Percentiles rank a stretch among this genome's conserved stretches.
phyloP scores from a whole-genome alignment of 2,888 invertebrate genomes.

The Xylocampa areola region DNA sequence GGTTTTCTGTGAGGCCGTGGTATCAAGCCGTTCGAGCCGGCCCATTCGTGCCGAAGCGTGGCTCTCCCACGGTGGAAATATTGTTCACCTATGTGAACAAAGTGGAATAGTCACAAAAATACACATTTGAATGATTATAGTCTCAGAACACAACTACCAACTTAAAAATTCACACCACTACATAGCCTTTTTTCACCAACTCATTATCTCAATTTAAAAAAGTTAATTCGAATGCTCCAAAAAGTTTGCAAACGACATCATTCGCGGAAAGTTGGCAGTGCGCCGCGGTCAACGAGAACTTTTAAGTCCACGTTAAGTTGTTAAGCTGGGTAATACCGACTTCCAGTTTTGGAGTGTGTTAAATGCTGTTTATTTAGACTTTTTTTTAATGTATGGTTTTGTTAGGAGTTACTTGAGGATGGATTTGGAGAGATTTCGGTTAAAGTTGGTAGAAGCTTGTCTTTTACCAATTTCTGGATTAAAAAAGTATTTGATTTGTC shows the following conservation, averaged over 20 bases:
- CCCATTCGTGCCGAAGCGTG: no score
- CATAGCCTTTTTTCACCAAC: constrained; percentile 14
- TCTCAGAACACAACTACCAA: no score
- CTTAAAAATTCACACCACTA: not conserved
- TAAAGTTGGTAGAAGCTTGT: no score
- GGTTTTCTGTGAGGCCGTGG: no score
- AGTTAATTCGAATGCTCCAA: constrained; percentile 41
- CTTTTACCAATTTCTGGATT: no score
- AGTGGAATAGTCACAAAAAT: no score
- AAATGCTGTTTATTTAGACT: constrained; percentile 23
- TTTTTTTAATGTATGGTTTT: constrained; percentile 6
- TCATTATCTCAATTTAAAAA: constrained; percentile 51
- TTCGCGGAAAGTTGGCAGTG: constrained; percentile 37
- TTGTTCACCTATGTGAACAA: no score
- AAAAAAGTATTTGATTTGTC: no score
- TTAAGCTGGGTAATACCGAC: constrained; percentile 50
- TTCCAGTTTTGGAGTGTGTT: constrained; percentile 32
- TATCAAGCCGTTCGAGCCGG: no score
- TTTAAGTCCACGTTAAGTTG: constrained; percentile 57
- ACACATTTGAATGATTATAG: no score
- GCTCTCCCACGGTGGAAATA: no score
- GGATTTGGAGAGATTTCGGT: not conserved
- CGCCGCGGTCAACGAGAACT: constrained; percentile 46
- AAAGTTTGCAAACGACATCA: constrained; percentile 43
- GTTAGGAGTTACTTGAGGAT: constrained; percentile 1